Conservation (phyloP, 2,797 vertebrate species). For the Sardinella longiceps region DNA sequence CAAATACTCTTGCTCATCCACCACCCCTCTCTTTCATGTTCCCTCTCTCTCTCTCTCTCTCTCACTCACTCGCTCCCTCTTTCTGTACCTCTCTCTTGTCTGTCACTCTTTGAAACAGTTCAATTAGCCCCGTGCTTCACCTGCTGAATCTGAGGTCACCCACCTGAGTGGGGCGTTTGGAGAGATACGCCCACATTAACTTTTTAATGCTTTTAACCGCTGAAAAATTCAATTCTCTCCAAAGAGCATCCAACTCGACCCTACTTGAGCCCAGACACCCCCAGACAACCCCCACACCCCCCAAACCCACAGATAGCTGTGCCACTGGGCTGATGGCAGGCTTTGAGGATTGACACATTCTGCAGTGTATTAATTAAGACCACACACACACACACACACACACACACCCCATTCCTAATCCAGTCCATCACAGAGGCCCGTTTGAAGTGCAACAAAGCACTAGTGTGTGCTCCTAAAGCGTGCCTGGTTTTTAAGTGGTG, state of each 20-base stretch:
- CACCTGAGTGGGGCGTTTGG: slow-evolving; percentile 36
- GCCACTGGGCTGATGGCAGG: background rate
- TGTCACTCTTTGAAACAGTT: slow-evolving; percentile 35
- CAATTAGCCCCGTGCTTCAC: slow-evolving; percentile 32
- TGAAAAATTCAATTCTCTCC: slow-evolving; percentile 44
- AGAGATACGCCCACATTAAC: slow-evolving; percentile 43
- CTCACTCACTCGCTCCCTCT: background rate
- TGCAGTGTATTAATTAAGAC: slow-evolving; percentile 56
- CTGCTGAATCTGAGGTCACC: slow-evolving; percentile 24
- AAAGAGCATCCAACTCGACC: slow-evolving; percentile 50
- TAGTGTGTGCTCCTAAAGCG: background rate
- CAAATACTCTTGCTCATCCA: slow-evolving; percentile 60
- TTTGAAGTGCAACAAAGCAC: slow-evolving; percentile 6
- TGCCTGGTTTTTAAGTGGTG: background rate
- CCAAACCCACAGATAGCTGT: background rate
- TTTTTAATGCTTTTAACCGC: slow-evolving; percentile 40
- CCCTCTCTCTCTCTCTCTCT: background rate
- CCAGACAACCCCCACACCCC: background rate
- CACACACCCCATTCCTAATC: background rate
- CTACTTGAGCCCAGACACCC: slow-evolving; percentile 33
- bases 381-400: background rate
- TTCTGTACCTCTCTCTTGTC: background rate
- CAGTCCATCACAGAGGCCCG: background rate
- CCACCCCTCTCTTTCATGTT: slow-evolving; percentile 40
- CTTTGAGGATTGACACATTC: slow-evolving; percentile 47